A percentile compares a stretch with the other conserved stretches of the same genome.
phyloP scores from a whole-genome alignment of 2,888 invertebrate genomes.

The Caenorhabditis sp. region DNA sequence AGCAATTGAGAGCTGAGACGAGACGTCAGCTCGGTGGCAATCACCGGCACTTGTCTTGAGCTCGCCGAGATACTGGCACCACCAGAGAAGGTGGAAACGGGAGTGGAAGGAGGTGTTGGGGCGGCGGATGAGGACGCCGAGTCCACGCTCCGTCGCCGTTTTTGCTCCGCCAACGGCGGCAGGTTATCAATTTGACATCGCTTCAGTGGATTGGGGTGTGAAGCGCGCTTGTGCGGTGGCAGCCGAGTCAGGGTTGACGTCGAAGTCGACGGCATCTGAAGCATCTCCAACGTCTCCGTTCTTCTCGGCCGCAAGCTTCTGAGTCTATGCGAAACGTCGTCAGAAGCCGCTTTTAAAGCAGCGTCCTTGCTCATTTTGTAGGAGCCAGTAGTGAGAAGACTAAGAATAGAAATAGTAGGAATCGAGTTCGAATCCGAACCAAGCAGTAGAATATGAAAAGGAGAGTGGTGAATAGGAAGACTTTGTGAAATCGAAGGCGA shows the following conservation, averaged over 20 bases:
- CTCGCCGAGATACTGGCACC: too few species aligned
- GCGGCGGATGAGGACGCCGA: constrained; percentile 12
- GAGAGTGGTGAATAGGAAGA: too few species aligned
- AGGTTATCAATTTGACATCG: constrained; percentile 32
- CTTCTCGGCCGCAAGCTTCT: constrained; percentile 7
- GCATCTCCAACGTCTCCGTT: not conserved
- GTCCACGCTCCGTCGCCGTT: constrained; percentile 17
- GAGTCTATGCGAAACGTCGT: not conserved
- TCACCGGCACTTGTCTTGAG: not conserved
- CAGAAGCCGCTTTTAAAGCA: not conserved
- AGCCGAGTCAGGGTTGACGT: too few species aligned
- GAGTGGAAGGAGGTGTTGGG: constrained; percentile 23
- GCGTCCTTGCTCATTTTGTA: constrained; percentile 15
- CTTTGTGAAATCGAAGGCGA: constrained; percentile 27
- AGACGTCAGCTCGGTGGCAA: constrained; percentile 3
- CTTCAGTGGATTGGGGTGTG: constrained; percentile 13
- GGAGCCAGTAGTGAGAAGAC: too few species aligned
- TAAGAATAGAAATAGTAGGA: too few species aligned
- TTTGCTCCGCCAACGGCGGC: not conserved
- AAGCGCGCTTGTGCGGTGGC: too few species aligned
- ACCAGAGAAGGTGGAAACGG: constrained; percentile 1
- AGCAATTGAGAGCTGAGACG: constrained; percentile 8
- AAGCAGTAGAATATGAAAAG: too few species aligned
- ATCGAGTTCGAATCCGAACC: not conserved
- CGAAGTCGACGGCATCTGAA: too few species aligned